phyloP scores from a whole-genome alignment of 2,888 invertebrate species.

The Teleogryllus oceanicus region DNA sequence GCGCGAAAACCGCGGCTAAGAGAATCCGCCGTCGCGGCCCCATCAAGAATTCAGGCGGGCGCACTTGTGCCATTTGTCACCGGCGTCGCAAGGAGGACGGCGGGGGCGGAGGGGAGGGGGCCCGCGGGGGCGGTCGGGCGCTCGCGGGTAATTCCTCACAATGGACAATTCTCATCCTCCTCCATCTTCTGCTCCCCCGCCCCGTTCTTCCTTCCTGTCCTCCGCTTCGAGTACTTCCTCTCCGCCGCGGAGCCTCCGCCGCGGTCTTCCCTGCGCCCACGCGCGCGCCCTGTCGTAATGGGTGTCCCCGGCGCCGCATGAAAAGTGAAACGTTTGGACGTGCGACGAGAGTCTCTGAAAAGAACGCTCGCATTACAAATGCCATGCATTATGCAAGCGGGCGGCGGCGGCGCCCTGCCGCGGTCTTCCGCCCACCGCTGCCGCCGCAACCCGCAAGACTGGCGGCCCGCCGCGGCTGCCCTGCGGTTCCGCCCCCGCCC shows the following conservation, averaged over 20 bases:
- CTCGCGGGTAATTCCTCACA: slow-evolving; percentile 6
- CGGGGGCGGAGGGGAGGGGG: not conserved
- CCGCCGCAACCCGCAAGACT: not conserved
- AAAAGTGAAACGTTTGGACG: slow-evolving; percentile 18
- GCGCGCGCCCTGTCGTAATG: not conserved
- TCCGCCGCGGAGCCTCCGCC: not conserved
- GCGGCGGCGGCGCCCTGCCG: not conserved
- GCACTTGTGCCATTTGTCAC: slow-evolving; percentile 18
- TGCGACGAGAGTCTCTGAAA: slow-evolving; percentile 9
- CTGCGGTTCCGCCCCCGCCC: not conserved
- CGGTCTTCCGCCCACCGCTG: not conserved
- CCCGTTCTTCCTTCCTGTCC: too few relatives aligned
- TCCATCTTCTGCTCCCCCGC: not conserved
- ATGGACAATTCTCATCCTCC: not conserved
- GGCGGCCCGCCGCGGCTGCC: not conserved
- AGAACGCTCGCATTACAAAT: slow-evolving; percentile 3
- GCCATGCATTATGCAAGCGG: slow-evolving; percentile 4
- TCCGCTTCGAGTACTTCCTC: too few relatives aligned
- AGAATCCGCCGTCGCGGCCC: slow-evolving; percentile 18
- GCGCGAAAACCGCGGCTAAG: not conserved
- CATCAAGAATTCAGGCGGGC: slow-evolving; percentile 6
- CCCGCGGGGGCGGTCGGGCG: not conserved
- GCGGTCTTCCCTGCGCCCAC: not conserved
- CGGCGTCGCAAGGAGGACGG: not conserved
- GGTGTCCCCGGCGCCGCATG: not conserved